These are phyloP conservation scores for Momotus momota DNA, from an alignment of 2,797 vertebrate genomes.

Conservation along the genomic window DNA sequence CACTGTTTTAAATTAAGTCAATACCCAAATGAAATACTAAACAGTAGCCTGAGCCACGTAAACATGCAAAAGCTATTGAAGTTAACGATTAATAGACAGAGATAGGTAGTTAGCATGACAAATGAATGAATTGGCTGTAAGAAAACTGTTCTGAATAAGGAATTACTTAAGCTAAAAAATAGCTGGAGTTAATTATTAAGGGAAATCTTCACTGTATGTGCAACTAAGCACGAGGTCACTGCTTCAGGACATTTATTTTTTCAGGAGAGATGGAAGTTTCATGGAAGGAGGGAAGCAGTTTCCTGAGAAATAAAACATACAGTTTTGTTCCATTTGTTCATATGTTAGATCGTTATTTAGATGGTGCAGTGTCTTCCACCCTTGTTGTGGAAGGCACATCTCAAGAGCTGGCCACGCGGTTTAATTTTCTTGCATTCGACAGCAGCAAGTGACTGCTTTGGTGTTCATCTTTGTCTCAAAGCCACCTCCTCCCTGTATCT, in stretches of 20 bases:
- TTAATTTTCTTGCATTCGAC: neutral
- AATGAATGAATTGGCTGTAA: neutral
- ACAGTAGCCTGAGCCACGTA: neutral
- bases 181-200: neutral
- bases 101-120: neutral
- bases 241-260: neutral
- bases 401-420: neutral
- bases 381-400: neutral
- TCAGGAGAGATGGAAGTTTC: neutral
- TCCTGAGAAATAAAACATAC: neutral
- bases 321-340: neutral
- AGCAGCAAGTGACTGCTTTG: neutral
- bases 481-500: neutral
- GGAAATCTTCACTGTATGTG: neutral
- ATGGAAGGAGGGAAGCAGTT: neutral
- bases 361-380: neutral
- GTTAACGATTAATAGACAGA: constrained; percentile 17
- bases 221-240: neutral
- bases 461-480: neutral
- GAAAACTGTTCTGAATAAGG: neutral
- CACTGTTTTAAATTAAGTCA: neutral
- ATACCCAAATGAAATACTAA: neutral
- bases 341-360: neutral
- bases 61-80: neutral
- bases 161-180: neutral